phyloP scores from a whole-genome alignment of 92 coral and sea anemone species.

The Montipora capitata region DNA sequence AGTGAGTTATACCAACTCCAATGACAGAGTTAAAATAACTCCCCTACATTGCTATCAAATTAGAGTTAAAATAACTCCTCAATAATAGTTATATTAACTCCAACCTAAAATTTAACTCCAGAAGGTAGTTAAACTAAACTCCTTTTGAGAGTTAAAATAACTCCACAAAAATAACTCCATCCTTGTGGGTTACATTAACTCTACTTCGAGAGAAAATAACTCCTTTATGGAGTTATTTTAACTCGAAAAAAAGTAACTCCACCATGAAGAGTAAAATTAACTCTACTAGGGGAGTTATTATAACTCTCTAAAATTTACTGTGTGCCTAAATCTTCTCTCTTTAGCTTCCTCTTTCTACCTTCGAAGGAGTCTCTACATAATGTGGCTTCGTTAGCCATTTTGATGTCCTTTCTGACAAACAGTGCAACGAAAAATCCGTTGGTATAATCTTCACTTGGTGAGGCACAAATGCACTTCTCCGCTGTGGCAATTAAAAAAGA shows the following conservation, averaged over 20 bases:
- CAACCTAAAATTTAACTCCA: neutral
- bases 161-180: neutral
- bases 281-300: neutral
- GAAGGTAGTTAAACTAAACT: neutral
- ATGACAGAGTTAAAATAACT: too few relatives aligned
- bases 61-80: slow-evolving; percentile 50
- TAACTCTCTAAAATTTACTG: neutral
- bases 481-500: too few relatives aligned
- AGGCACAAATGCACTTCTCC: too few relatives aligned
- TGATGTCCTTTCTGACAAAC: too few relatives aligned
- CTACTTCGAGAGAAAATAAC: too few relatives aligned
- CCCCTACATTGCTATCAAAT: slow-evolving; percentile 17
- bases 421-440: too few relatives aligned
- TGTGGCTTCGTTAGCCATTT: too few relatives aligned
- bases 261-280: slow-evolving; percentile 1
- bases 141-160: neutral
- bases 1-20: too few relatives aligned
- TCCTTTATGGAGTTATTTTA: neutral
- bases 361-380: too few relatives aligned
- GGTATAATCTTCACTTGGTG: too few relatives aligned
- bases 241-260: neutral
- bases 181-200: neutral
- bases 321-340: neutral
- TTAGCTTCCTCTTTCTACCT: too few relatives aligned
- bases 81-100: slow-evolving; percentile 14